Evolutionary conservation across 2,888 invertebrate genomes (phyloP).

Genomic region (Sarcophaga subvicina): DNA sequence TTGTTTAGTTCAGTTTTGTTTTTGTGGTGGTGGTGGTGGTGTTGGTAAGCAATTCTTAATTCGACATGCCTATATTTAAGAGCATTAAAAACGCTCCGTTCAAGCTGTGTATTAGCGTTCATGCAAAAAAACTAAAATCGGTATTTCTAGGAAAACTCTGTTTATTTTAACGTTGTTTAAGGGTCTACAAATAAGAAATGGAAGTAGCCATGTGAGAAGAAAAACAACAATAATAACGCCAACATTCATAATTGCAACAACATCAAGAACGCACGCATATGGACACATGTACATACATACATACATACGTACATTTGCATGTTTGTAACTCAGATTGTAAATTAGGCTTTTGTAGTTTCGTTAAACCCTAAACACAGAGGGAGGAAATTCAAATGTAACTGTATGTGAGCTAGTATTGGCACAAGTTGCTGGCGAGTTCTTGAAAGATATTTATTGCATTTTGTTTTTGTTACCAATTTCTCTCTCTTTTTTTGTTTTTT

Average conservation of each 20-base stretch:
- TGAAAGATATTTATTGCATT: slow-evolving; percentile 22
- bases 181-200: slow-evolving; percentile 35
- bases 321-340: slow-evolving; percentile 12
- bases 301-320: not conserved
- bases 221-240: not conserved
- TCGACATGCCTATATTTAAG: slow-evolving; percentile 41
- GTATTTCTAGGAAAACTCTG: slow-evolving; percentile 44
- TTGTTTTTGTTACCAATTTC: slow-evolving; percentile 6
- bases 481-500: not conserved
- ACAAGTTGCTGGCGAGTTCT: slow-evolving; percentile 53
- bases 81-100: slow-evolving; percentile 41
- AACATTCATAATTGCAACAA: not conserved
- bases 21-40: not conserved
- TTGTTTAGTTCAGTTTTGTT: slow-evolving; percentile 9
- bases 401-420: not conserved
- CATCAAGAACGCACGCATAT: slow-evolving; percentile 22
- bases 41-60: slow-evolving; percentile 40
- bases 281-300: not conserved
- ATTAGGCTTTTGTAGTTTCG: slow-evolving; percentile 5
- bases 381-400: not conserved
- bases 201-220: slow-evolving; percentile 11
- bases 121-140: not conserved
- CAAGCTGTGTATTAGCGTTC: slow-evolving; percentile 28
- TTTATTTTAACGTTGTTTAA: slow-evolving; percentile 40
- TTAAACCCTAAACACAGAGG: slow-evolving; percentile 16